These are phyloP conservation scores for Zophobas atratus DNA, from an alignment of 1,140 invertebrate genomes.

Conservation along the genomic window DNA sequence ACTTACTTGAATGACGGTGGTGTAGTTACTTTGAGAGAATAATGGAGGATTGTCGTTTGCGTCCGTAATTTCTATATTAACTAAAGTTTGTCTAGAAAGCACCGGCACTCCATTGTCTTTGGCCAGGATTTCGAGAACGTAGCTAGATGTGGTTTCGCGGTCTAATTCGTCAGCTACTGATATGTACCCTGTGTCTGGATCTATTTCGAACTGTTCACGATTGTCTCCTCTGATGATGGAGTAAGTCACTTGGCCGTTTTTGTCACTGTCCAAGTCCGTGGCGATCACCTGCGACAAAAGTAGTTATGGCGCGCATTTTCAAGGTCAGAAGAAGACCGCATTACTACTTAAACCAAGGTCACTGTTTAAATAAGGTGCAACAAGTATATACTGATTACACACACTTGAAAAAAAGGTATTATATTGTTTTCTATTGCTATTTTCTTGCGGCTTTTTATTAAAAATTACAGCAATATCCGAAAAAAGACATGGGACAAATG, in stretches of 20 bases:
- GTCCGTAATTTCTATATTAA: slow-evolving; percentile 88
- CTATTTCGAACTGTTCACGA: slow-evolving; percentile 84
- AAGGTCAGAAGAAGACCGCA: neutral
- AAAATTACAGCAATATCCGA: too few relatives aligned
- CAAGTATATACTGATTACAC: too few relatives aligned
- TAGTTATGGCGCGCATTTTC: neutral
- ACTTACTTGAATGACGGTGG: slow-evolving; percentile 79
- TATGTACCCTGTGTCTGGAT: slow-evolving; percentile 85
- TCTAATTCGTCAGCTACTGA: slow-evolving; percentile 83
- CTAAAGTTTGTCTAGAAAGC: slow-evolving; percentile 80
- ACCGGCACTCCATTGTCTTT: slow-evolving; percentile 85
- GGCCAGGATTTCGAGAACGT: slow-evolving; percentile 85
- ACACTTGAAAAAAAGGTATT: too few relatives aligned
- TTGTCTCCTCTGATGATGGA: slow-evolving; percentile 85
- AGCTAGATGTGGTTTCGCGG: slow-evolving; percentile 84
- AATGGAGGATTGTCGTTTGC: slow-evolving; percentile 92
- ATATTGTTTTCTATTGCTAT: too few relatives aligned
- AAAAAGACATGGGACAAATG: too few relatives aligned
- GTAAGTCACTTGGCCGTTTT: slow-evolving; percentile 85
- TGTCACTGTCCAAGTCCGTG: slow-evolving; percentile 86
- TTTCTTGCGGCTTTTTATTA: too few relatives aligned
- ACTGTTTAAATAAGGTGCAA: neutral
- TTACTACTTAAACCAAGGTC: neutral
- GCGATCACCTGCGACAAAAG: slow-evolving; percentile 73
- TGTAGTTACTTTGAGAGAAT: slow-evolving; percentile 85